Base-by-base conservation (phyloP, 2,797 vertebrate species). In the Champsocephalus esox region DNA sequence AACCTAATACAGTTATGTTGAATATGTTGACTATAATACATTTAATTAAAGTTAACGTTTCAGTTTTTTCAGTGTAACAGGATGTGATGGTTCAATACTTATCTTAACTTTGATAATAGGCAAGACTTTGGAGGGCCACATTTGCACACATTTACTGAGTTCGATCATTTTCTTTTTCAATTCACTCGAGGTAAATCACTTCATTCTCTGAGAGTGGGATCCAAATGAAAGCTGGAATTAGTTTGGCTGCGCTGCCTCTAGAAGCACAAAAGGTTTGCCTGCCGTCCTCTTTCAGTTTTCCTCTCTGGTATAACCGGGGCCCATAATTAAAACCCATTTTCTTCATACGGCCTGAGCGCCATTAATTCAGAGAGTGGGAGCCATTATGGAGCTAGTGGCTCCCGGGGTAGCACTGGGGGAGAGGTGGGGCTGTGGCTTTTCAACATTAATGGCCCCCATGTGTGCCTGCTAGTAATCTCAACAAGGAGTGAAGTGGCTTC, bases 401-500 rank as follows among this genome's bases (percentile, higher is more conserved):
- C 79, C 87, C 74, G 45, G 84, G 89, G 81, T 81, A 82, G 77
- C 79, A 52, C 73, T 70, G 86, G 78, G 52, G 69, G 73, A 84
- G 78, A 87, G 82, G 84, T 79, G 81, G 80, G 80, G 78, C 80
- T 49, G 66, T 71, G 80, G 77, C 75, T 84, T 83, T 88, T 89
- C 78, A 83, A 69, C 84, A 79, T 77, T 88, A 91, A 91, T 91
- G 84, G 78, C 82, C 82, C 76, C 74, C 5, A 32, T 82, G 79
- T 79, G 81, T 43, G 76, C 43, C 68, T 60, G 80, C 88, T 77
- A 88, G 92, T 92, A 86, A 89, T 92, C 86, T 93, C 77, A 92
- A 91, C 87, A 74, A 88, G 88, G 70, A 77, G 66, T 83, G 78
- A 87, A 92, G 88, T 89, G 88, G 82, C 72, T 80, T 75, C 75